Base-by-base conservation (phyloP, 92 coral and sea anemone genomes). In the Virgularia gustaviana region DNA sequence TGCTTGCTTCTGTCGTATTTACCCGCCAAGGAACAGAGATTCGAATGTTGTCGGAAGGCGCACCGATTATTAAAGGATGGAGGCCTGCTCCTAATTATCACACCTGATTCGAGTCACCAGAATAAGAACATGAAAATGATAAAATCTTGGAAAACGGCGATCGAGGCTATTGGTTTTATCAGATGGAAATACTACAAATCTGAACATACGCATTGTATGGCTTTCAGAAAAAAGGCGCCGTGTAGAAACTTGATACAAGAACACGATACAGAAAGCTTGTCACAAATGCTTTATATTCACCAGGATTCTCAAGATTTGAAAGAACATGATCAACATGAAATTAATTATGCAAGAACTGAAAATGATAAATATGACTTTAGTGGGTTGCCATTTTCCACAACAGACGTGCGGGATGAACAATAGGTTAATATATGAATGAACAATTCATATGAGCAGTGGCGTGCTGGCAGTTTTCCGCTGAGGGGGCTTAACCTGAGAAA, bases 21-120 rank as follows among this genome's bases (percentile, higher is more conserved):
- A 18, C 98, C 98, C 9, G 81, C 94, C 24, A 70, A 83, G 55
- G 60, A 42, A 11, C 98, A 92, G 79, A 79, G 98, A 49, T 89
- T 96, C 96, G 65, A 78, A 2, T 92, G 96, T 53, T 89, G 96
- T 36, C 9, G 55, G 22, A 89, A 89, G 57, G 98, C 96, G 0
- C 90, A 92, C 34, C 64, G 60, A 72, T 85, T 92, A 6, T 76
- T 92, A 15, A 79, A 79, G 42, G 78, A 78, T 4, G 88, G 88
- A 56, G 98, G 98, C 0, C 74, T 92, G 23, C 59, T 92, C 3
- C 53, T 92, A n/a, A 83, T 92, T 28, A 77, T 92, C 10, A 89
- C 98, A 39, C 98, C 98, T 8, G 98, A 92, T 63, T 92, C 98
- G 1, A 87, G 95, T 37, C 98, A 92, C 71, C 98, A 92, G 63